Evolutionary conservation across 2,797 vertebrate genomes (phyloP), one percentile per base, ranked within the genome.

Genomic region (Alauda arvensis): DNA sequence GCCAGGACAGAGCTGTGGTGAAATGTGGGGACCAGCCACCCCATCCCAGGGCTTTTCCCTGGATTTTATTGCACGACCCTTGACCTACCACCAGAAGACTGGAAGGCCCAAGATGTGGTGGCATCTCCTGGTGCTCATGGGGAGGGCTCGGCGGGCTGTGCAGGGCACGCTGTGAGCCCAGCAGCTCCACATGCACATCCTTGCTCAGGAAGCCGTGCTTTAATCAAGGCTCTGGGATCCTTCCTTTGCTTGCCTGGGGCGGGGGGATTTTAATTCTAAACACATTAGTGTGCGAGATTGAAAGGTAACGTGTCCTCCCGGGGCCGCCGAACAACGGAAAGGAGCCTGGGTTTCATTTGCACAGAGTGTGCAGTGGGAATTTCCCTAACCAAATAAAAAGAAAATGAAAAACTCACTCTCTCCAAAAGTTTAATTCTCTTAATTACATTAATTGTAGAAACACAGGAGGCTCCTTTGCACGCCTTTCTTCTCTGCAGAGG

Each of bases 311-410:
- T 56, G 83, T 96, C 96, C 97, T 97, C 96, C 80, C 57, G 85
- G 95, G 96, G 96, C 91, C 76, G 81, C 93, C 10, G n/a, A 95
- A 96, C 96, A 96, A 96, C 89, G 83, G 95, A 92, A 92, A 91
- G 55, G 83, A 96, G 95, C 96, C 96, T 97, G 97, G 95, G 93
- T 97, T 97, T 97, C 97, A 97, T 97, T 97, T 97, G 96, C 92
- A 88, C 93, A 87, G 93, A 93, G 94, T 18, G 85, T 62, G 59
- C 88, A 59, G 94, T 92, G 96, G 97, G 97, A 97, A 96, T 97
- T 97, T 96, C 95, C 95, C 95, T 97, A 97, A 97, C 97, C 97
- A 97, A 97, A 97, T 97, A 96, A 97, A 97, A 97, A 92, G 96
- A 96, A 97, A 97, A 97, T 93, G 88, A 97, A 97, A 97, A 96